Evolutionary conservation across 1,140 invertebrate species (phyloP), one percentile per base, ranked within the genome.

Genomic region (Drosophila mauritiana): DNA sequence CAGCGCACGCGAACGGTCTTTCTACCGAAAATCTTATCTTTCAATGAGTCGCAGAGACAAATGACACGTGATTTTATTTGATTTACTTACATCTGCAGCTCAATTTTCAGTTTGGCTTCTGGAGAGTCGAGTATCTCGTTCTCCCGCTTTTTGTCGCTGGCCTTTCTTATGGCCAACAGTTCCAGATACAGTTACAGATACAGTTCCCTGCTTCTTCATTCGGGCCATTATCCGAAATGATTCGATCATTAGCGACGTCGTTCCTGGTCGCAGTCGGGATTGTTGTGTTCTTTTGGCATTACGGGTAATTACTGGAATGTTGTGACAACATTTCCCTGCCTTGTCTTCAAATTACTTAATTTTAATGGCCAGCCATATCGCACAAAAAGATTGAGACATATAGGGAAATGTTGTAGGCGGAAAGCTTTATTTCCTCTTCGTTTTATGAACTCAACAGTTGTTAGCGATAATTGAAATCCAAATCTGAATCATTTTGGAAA

Each of bases 31-130:
- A 76, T 91, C 83, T 81, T 91, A 91, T 91, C 89, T 90, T 78
- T 77, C 73, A 76, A 79, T 89, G 84, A 89, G 64, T 78, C 84
- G 65, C 49, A 51, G 78, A 85, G 78, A 91, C 89, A 91, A 91
- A 91, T 91, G 89, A 82, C 65, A 88, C 84, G 89, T 91, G 80
- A 91, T 91, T 91, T 91, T 85, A 91, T 91, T 91, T 89, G 84
- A 91, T 91, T 91, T 91, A 91, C 89, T 89, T 89, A 89, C 88
- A 91, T 90, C 85, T 90, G 80, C 85, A 88, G 84, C 84, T 88
- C 85, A 80, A 88, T 88, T 88, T 88, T 89, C 84, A 90, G 86
- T 90, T 80, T 90, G 85, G 90, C 85, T 89, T 85, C 80, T 83
- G 83, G 69, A 72, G 64, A 56, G 63, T 76, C 46, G 64, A 57